A percentile compares a stretch with the other conserved stretches of the same genome.
Conservation (phyloP, 2,113 vertebrate genomes). For the Cryptotis parvus region DNA sequence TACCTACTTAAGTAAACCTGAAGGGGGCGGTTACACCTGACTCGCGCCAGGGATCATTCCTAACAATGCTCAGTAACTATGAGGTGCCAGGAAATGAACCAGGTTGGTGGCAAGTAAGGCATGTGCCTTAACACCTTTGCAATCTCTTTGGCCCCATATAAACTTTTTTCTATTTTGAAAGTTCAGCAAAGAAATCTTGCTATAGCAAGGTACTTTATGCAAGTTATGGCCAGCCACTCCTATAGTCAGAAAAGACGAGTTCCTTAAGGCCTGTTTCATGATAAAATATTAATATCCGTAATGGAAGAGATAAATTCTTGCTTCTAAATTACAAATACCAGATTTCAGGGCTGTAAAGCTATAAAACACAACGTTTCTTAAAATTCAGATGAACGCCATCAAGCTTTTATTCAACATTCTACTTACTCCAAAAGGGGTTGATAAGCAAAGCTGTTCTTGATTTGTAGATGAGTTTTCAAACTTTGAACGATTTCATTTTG, state of each 20-base stretch:
- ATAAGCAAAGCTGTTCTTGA: constrained; percentile 92
- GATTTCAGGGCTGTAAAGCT: neutral
- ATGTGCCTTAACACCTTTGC: too few species aligned
- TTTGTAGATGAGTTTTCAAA: constrained; percentile 93
- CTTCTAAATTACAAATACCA: constrained; percentile 38
- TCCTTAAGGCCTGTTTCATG: neutral
- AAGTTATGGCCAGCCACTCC: neutral
- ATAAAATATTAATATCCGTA: neutral
- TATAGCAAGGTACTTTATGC: neutral
- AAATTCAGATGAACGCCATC: neutral
- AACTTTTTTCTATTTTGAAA: constrained; percentile 43
- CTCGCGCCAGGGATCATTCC: too few species aligned
- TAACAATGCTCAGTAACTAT: too few species aligned
- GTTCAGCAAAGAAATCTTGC: neutral
- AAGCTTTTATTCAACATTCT: constrained; percentile 1
- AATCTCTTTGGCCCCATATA: neutral
- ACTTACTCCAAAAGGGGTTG: constrained; percentile 97
- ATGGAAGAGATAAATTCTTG: constrained; percentile 13
- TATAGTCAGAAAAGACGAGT: neutral
- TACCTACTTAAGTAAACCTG: too few species aligned
- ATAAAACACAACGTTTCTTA: neutral
- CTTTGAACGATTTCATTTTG: constrained; percentile 93
- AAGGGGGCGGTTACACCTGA: too few species aligned
- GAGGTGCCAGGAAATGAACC: too few species aligned
- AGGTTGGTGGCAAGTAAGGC: too few species aligned